These are phyloP conservation scores for Drosophila neotestacea DNA, from an alignment of 2,888 invertebrate genomes.

Conservation along the genomic window DNA sequence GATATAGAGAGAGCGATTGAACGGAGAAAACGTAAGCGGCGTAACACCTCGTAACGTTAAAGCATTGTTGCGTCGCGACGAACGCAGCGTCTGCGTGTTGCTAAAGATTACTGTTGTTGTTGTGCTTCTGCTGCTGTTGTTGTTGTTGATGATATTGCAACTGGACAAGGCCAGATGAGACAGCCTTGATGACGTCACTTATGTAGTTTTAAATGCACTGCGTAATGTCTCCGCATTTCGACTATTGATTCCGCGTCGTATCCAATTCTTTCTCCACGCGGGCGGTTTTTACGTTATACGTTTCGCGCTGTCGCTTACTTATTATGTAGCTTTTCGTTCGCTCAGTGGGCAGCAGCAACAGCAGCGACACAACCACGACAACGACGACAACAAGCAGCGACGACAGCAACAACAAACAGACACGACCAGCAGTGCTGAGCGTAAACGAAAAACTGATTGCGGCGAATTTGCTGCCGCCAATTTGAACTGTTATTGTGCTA, in stretches of 20 bases:
- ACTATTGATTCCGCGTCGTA: constrained; percentile 7
- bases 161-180: constrained; percentile 17
- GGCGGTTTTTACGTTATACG: constrained; percentile 42
- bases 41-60: constrained; percentile 28
- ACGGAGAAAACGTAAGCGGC: constrained; percentile 58
- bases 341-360: constrained; percentile 41
- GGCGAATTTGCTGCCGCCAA: constrained; percentile 56
- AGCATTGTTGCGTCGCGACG: constrained; percentile 13
- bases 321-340: constrained; percentile 44
- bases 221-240: constrained; percentile 3
- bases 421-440: constrained; percentile 77
- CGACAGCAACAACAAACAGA: constrained; percentile 73
- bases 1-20: constrained; percentile 18
- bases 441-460: constrained; percentile 76
- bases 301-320: constrained; percentile 46
- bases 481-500: constrained; percentile 54
- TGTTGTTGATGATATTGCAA: constrained; percentile 14
- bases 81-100: constrained; percentile 25
- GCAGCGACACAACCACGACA: constrained; percentile 43
- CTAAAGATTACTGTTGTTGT: constrained; percentile 19
- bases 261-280: constrained; percentile 39
- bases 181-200: constrained; percentile 27
- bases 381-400: constrained; percentile 38
- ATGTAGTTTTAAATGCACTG: constrained; percentile 17
- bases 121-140: constrained; percentile 2